These are phyloP conservation scores for Antrozous pallidus DNA, from an alignment of 2,797 vertebrate genomes.

Conservation along the genomic window DNA sequence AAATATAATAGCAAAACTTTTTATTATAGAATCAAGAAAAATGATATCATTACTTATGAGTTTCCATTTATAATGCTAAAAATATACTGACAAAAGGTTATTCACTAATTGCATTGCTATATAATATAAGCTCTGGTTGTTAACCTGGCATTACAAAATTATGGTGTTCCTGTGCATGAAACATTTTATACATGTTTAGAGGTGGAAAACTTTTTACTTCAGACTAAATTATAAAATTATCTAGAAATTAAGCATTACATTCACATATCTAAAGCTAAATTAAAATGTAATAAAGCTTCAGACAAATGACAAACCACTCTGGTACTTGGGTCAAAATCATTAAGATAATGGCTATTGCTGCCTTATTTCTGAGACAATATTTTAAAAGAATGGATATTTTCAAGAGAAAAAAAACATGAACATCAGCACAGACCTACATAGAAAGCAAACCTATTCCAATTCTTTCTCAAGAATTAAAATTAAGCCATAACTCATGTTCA, in stretches of 20 bases:
- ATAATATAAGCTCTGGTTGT: not conserved
- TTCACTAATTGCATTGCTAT: not conserved
- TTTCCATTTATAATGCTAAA: not conserved
- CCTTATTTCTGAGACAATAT: not conserved
- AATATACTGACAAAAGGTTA: not conserved
- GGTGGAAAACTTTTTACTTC: not conserved
- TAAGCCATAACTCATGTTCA: not conserved
- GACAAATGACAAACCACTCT: not conserved
- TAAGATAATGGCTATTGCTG: not conserved
- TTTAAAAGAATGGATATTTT: not conserved
- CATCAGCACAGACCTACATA: not conserved
- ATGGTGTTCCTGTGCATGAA: not conserved
- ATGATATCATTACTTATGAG: not conserved
- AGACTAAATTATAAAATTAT: not conserved
- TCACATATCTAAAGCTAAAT: slow-evolving; percentile 5
- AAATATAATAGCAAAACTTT: not conserved
- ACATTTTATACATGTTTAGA: not conserved
- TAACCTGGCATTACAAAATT: not conserved
- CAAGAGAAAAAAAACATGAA: slow-evolving; percentile 18
- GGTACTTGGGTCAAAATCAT: not conserved
- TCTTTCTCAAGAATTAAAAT: slow-evolving; percentile 15
- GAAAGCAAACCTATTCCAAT: not conserved
- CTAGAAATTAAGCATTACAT: not conserved
- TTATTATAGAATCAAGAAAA: not conserved
- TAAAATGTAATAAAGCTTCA: slow-evolving; percentile 11